Evolutionary conservation across 1,140 invertebrate genomes (phyloP).

Genomic region (Ceratosolen solmsi): DNA sequence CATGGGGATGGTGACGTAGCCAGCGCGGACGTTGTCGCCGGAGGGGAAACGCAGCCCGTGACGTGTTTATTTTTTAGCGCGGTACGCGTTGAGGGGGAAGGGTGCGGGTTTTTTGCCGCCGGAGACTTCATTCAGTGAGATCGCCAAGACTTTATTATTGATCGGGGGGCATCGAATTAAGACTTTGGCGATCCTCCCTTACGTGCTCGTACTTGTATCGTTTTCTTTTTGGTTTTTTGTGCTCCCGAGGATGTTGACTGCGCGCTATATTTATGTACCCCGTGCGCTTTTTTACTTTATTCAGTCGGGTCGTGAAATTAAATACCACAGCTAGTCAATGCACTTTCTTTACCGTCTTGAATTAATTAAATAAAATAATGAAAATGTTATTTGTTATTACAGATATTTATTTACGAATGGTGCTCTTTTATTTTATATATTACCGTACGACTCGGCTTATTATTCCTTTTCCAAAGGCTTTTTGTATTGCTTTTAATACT

Average conservation of each 20-base stretch:
- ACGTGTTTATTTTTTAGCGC: constrained; percentile 30
- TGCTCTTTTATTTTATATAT: no score
- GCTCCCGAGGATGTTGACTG: background rate
- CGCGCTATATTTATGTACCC: background rate
- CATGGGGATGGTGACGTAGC: constrained; percentile 55
- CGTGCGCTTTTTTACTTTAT: background rate
- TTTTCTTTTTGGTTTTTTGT: background rate
- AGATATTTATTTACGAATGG: no score
- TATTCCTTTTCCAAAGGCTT: no score
- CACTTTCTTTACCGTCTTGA: no score
- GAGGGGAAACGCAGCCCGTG: background rate
- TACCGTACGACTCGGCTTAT: no score
- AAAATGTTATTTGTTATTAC: background rate
- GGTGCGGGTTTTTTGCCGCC: constrained; percentile 21
- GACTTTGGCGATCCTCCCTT: background rate
- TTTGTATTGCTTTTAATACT: no score
- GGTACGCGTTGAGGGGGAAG: no score
- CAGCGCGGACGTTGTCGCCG: background rate
- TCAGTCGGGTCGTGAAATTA: background rate
- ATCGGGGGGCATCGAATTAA: constrained; percentile 16
- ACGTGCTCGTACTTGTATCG: background rate
- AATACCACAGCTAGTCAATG: no score
- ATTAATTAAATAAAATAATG: constrained; percentile 2
- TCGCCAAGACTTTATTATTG: constrained; percentile 15
- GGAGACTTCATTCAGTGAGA: background rate